Percentiles rank a stretch among this genome's conserved stretches.
phyloP scores from a whole-genome alignment of 2,113 vertebrate genomes.

The Prunella fulvescens region DNA sequence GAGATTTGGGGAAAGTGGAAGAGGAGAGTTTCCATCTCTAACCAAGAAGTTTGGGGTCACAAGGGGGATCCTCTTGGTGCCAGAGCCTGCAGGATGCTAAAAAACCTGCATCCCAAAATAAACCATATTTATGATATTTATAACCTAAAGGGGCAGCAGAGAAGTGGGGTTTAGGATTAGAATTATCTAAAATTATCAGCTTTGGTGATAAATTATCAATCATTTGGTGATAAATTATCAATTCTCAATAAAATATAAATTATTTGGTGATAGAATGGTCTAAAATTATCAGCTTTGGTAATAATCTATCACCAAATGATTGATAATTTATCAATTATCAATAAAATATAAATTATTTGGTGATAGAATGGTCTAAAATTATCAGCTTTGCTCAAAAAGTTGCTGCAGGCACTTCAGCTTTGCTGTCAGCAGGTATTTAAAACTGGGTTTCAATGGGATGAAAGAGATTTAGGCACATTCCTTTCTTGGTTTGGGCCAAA shows the following conservation, averaged over 20 bases:
- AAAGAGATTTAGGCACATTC: neutral
- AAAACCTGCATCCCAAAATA: neutral
- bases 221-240: too few relatives aligned
- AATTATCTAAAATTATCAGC: neutral
- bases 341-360: too few relatives aligned
- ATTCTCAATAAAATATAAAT: too few relatives aligned
- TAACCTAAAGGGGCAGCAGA: neutral
- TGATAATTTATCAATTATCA: too few relatives aligned
- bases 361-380: too few relatives aligned
- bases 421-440: neutral
- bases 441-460: neutral
- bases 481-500: neutral
- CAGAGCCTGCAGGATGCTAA: neutral
- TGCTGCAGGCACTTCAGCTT: neutral
- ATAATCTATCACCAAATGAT: too few relatives aligned
- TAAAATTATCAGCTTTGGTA: too few relatives aligned
- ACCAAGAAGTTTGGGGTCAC: neutral
- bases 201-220: neutral
- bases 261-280: too few relatives aligned
- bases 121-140: neutral
- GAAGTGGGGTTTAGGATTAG: neutral
- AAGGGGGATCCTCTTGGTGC: neutral
- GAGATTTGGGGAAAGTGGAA: neutral
- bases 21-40: neutral
- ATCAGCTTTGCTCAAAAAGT: too few relatives aligned